These are phyloP conservation scores for Rhyzopertha dominica DNA, from an alignment of 1,140 invertebrate species.

Conservation along the genomic window DNA sequence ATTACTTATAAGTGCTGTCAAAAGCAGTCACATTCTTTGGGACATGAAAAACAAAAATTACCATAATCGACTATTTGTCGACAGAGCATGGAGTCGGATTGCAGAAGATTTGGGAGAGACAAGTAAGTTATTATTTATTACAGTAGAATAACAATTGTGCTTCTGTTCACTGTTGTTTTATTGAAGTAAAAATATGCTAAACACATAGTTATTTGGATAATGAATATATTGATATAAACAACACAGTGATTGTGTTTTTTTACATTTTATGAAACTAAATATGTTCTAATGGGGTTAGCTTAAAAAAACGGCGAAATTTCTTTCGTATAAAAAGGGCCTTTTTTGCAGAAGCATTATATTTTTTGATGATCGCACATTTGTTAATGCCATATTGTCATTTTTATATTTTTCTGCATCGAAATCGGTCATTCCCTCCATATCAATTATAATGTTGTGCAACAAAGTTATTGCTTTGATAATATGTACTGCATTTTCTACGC, in stretches of 20 bases:
- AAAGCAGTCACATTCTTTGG: too few relatives aligned
- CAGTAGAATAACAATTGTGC: too few relatives aligned
- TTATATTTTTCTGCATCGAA: conserved; percentile 8
- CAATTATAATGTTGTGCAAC: conserved; percentile 20
- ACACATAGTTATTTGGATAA: too few relatives aligned
- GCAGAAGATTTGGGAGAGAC: conserved; percentile 3
- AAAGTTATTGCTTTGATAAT: conserved; percentile 21
- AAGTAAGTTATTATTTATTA: too few relatives aligned
- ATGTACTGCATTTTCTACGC: conserved; percentile 24
- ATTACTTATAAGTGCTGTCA: too few relatives aligned
- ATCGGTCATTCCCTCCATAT: conserved; percentile 13
- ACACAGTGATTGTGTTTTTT: too few relatives aligned
- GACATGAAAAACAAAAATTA: conserved; percentile 3
- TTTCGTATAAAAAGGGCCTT: conserved; percentile 3
- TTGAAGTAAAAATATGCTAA: too few relatives aligned
- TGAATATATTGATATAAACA: too few relatives aligned
- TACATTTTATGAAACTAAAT: too few relatives aligned
- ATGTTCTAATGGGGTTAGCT: background rate
- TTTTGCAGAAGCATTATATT: conserved; percentile 4
- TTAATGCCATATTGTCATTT: too few relatives aligned
- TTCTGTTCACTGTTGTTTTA: conserved; percentile 4
- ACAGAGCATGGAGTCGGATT: conserved; percentile 2
- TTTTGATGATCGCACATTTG: too few relatives aligned
- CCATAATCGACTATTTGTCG: conserved; percentile 6
- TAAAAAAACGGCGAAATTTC: conserved; percentile 4